Conservation (phyloP, 2,113 vertebrate genomes). For the Dipodomys ordii region DNA sequence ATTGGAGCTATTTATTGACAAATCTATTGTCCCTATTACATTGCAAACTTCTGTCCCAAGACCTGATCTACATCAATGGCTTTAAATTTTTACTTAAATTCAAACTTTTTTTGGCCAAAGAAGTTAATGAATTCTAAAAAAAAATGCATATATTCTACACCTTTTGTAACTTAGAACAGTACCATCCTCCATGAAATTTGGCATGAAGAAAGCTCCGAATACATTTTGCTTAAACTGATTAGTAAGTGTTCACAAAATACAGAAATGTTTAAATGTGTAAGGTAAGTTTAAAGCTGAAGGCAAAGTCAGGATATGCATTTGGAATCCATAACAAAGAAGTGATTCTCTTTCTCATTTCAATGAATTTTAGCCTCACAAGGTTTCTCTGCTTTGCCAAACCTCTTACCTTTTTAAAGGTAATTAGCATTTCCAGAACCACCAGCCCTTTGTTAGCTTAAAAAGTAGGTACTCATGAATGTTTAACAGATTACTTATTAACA, state of each 20-base stretch:
- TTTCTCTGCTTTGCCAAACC: background rate
- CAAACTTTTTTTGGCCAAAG: background rate
- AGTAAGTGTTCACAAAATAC: background rate
- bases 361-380: background rate
- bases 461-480: background rate
- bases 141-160: background rate
- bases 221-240: conserved; percentile 4
- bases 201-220: background rate
- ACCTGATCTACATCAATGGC: background rate
- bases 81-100: background rate
- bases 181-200: background rate
- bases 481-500: background rate
- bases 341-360: background rate
- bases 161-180: background rate
- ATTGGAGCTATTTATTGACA: background rate
- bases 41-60: background rate
- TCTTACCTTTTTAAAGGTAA: background rate
- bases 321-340: background rate
- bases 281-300: background rate
- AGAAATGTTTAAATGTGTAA: conserved; percentile 13
- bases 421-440: background rate
- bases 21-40: background rate
- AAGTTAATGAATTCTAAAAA: conserved; percentile 39
- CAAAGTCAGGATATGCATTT: background rate
- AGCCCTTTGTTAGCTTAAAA: background rate